A percentile compares a stretch with the other conserved stretches of the same genome.
Evolutionary conservation across 2,797 vertebrate genomes (phyloP).

Genomic region (Onychomys torridus): DNA sequence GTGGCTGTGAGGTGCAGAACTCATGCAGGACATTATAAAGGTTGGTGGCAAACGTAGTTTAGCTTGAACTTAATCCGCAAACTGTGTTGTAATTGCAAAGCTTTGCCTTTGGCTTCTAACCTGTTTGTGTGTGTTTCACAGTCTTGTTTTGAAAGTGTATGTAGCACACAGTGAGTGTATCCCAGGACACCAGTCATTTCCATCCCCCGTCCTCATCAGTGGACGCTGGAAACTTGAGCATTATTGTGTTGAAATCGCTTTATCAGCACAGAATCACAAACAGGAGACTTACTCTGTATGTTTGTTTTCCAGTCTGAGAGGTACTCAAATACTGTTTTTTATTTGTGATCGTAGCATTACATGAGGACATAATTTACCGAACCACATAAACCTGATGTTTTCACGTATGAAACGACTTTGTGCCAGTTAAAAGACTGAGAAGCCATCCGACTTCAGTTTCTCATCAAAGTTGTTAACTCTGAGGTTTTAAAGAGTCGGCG

Average conservation of each 20-base stretch:
- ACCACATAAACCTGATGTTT: background rate
- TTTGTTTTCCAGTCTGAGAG: conserved; percentile 27
- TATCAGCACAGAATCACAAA: conserved; percentile 8
- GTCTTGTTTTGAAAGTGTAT: conserved; percentile 59
- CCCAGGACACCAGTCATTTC: background rate
- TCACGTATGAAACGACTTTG: background rate
- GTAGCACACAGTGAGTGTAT: background rate
- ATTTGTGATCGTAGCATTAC: background rate
- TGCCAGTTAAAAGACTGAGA: background rate
- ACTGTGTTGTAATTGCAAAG: conserved; percentile 71
- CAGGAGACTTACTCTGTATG: background rate
- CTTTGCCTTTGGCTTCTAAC: conserved; percentile 78
- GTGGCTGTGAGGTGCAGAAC: conserved; percentile 40
- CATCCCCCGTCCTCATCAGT: background rate
- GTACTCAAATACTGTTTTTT: conserved; percentile 5
- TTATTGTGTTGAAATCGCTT: conserved; percentile 34
- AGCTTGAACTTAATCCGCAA: conserved; percentile 66
- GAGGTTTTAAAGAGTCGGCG: conserved; percentile 13
- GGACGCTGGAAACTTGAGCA: background rate
- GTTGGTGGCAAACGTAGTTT: conserved; percentile 65
- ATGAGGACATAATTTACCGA: background rate
- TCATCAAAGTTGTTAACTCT: background rate
- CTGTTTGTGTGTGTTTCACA: conserved; percentile 79
- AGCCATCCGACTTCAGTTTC: background rate
- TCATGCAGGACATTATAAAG: background rate